Evolutionary conservation across 2,888 invertebrate genomes (phyloP).

Genomic region (Altica lythri): DNA sequence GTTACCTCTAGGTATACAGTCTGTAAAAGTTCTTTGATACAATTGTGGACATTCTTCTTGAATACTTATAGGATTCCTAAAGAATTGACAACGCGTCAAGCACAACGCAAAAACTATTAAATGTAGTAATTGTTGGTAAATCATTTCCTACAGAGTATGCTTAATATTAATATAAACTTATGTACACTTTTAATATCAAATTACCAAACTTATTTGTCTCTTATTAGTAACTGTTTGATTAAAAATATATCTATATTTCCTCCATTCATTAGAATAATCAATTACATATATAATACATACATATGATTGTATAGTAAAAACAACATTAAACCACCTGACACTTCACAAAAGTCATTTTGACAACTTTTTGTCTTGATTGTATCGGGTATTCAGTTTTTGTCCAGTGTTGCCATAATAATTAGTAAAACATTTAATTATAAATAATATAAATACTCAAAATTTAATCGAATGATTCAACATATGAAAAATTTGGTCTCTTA

Average conservation of each 20-base stretch:
- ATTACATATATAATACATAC: no score
- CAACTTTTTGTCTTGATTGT: neutral
- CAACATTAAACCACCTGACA: constrained; percentile 7
- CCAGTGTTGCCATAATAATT: neutral
- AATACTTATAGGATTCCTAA: constrained; percentile 33
- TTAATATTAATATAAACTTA: no score
- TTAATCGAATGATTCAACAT: neutral
- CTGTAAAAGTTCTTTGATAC: constrained; percentile 49
- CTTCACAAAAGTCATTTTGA: neutral
- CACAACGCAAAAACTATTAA: constrained; percentile 25
- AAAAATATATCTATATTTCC: no score
- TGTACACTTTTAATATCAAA: no score
- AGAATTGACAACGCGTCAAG: constrained; percentile 32
- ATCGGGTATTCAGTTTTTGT: no score
- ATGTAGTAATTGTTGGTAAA: constrained; percentile 9
- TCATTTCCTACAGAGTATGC: constrained; percentile 15
- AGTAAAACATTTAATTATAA: no score
- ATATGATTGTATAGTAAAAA: no score
- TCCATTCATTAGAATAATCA: no score
- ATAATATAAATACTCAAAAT: no score
- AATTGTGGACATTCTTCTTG: constrained; percentile 49
- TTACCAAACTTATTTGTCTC: no score
- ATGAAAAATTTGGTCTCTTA: no score
- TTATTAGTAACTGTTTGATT: no score
- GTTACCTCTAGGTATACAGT: constrained; percentile 53